Percentiles rank a stretch among this genome's conserved stretches.
phyloP scores from a whole-genome alignment of 2,113 vertebrate species.

The Paraplagusia blochii region DNA sequence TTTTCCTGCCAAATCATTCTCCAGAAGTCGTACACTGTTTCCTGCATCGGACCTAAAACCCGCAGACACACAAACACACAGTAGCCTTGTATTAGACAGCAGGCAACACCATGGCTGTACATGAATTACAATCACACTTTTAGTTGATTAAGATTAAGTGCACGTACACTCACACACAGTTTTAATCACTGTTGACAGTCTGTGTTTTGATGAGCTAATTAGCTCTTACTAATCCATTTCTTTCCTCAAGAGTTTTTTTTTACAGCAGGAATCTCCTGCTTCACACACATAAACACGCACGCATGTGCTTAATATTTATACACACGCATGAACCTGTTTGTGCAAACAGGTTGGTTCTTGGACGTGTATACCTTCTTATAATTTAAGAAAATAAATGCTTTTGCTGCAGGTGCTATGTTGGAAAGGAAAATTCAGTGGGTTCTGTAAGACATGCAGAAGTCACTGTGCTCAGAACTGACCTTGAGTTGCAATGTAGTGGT shows the following conservation, averaged over 20 bases:
- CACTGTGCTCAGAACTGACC: conserved; percentile 32
- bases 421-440: no score
- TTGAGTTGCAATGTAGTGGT: conserved; percentile 65
- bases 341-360: no score
- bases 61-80: conserved; percentile 9
- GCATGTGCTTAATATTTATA: no score
- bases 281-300: conserved; percentile 15
- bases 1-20: conserved; percentile 98
- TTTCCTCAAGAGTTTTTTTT: no score
- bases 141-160: conserved; percentile 46
- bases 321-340: no score
- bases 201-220: conserved; percentile 57
- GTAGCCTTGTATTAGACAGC: conserved; percentile 30
- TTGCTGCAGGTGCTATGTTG: no score
- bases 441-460: no score
- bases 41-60: conserved; percentile 90
- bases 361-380: no score
- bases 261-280: no score
- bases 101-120: conserved; percentile 21
- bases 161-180: conserved; percentile 1
- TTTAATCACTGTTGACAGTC: conserved; percentile 32
- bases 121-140: conserved; percentile 46
- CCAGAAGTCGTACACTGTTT: conserved; percentile 96
- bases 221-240: conserved; percentile 58
- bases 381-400: no score